phyloP scores from a whole-genome alignment of 1,140 invertebrate species.

The Zaprionus nigranus region DNA sequence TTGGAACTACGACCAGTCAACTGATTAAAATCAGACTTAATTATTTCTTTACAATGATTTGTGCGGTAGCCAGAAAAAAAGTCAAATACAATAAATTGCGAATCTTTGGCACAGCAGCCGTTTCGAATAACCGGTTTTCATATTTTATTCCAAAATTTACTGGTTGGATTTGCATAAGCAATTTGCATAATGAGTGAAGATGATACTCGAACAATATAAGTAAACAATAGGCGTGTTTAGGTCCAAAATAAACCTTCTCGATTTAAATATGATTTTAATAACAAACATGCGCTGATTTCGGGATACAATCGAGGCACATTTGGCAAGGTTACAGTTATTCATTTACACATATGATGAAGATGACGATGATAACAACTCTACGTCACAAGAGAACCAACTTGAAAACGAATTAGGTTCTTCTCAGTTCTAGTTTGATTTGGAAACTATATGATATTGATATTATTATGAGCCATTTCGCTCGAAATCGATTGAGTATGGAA shows the following conservation, averaged over 20 bases:
- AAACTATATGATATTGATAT: neutral
- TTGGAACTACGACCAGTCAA: constrained; percentile 15
- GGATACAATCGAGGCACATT: neutral
- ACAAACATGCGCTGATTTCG: constrained; percentile 20
- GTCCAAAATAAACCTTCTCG: constrained; percentile 34
- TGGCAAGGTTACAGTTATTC: constrained; percentile 24
- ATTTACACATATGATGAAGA: neutral
- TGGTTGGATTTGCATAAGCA: constrained; percentile 47
- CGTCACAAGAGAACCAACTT: neutral
- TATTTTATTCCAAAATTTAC: constrained; percentile 31
- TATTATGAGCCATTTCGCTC: neutral
- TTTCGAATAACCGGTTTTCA: constrained; percentile 41
- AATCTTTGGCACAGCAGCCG: constrained; percentile 17
- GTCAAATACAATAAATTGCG: constrained; percentile 13
- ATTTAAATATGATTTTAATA: constrained; percentile 29
- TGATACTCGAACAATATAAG: constrained; percentile 25
- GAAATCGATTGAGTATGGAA: neutral
- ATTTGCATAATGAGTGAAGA: constrained; percentile 55
- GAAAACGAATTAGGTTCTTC: neutral
- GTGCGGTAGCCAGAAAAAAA: constrained; percentile 46
- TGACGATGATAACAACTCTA: neutral
- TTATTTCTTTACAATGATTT: constrained; percentile 20
- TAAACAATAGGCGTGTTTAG: constrained; percentile 34
- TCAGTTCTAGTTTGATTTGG: neutral
- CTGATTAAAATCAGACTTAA: constrained; percentile 4